phyloP scores from a whole-genome alignment of 2,113 vertebrate species.

The Tupaia chinensis region DNA sequence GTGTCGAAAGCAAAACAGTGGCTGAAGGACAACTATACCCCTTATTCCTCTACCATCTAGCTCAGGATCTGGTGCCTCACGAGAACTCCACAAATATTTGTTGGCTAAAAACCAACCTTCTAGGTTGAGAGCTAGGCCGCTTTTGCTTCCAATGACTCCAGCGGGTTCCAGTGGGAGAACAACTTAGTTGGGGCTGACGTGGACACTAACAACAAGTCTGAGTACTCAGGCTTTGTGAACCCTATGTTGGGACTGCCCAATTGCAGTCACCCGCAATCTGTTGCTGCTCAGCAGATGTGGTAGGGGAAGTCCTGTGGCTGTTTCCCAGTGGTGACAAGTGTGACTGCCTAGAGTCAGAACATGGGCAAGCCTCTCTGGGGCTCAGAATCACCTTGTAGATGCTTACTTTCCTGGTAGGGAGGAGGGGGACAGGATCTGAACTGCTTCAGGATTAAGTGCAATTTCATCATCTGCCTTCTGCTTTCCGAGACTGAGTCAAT shows the following conservation, averaged over 20 bases:
- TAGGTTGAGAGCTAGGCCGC: no score
- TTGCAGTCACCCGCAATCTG: slow-evolving; percentile 80
- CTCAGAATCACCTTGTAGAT: no score
- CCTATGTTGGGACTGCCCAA: slow-evolving; percentile 92
- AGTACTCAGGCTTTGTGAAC: slow-evolving; percentile 96
- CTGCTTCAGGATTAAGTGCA: slow-evolving; percentile 88
- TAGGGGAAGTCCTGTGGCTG: slow-evolving; percentile 79
- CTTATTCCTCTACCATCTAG: background rate
- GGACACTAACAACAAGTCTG: slow-evolving; percentile 93
- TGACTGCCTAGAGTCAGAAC: no score
- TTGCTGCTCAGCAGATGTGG: slow-evolving; percentile 88
- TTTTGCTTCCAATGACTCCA: slow-evolving; percentile 94
- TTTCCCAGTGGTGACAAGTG: no score
- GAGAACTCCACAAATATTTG: background rate
- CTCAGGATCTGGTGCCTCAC: background rate
- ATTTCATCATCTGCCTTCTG: slow-evolving; percentile 87
- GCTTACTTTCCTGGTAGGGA: slow-evolving; percentile 22
- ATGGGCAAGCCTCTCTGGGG: no score
- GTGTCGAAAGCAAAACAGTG: no score
- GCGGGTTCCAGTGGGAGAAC: slow-evolving; percentile 97
- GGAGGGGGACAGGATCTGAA: slow-evolving; percentile 65
- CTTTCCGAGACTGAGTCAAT: slow-evolving; percentile 32
- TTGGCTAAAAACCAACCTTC: background rate
- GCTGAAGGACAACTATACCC: no score
- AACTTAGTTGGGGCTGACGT: slow-evolving; percentile 95